Evolutionary conservation across 2,113 vertebrate genomes (phyloP), one percentile per base, ranked within the genome.

Genomic region (Microtus oregoni): DNA sequence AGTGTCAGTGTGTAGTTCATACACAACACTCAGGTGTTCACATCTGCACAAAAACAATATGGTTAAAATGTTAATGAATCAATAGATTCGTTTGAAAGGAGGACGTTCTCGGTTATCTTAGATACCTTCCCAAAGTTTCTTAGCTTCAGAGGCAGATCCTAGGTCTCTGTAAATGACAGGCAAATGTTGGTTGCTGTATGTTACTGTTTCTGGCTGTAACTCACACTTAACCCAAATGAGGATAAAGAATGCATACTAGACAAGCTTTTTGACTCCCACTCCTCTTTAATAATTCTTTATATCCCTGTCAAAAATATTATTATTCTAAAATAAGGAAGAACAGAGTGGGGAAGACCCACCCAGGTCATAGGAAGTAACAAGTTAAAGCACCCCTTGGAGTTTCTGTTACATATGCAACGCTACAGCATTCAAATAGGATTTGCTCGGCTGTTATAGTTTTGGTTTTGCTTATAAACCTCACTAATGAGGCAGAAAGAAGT

Each of bases 401-500:
- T 90, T 28, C 85, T 63, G 63, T 94, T 78, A 68, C 58, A 75
- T 24, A 30, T 58, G 7, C 72, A 30, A 65, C n/a, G 52, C 77
- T 68, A 79, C 19, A 73, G 17, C 7, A 26, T 95, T 95, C 61
- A 96, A 63, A 58, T 52, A 52, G n/a, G 30, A 83, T 58, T 61
- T 78, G 38, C 78, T 65, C 24, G 11, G 26, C 32, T 89, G 52
- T 82, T 41, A 76, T 44, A 30, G 13, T 92, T 30, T 30, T 11
- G 63, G 52, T 35, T 94, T 94, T 91, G 52, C 70, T 86, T 78
- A 44, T 44, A 55, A 95, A 68, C 32, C 78, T 20, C 41, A 38
- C 82, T 47, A 94, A 91, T n/a, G 15, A 79, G 83, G 30, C 35
- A 77, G 52, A 89, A 90, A 67, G 44, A 91, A 93, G 52, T 82